Evolutionary conservation across 2,797 vertebrate species (phyloP), one percentile per base, ranked within the genome.

Genomic region (Echiichthys vipera): DNA sequence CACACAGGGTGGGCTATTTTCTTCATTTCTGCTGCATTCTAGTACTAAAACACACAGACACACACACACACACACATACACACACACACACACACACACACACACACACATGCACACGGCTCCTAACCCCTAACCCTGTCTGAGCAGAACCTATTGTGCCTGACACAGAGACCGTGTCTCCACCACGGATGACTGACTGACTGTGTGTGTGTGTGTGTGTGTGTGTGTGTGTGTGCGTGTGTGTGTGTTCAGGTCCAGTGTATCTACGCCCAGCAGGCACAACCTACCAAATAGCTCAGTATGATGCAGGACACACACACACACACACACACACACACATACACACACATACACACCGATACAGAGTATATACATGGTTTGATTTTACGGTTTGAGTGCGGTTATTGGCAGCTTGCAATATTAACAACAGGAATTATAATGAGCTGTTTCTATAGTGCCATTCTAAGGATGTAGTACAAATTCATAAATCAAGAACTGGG

Each of bases 61-160:
- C 71, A 64, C 66, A 81, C 46, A 65, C 74, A 61, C 71, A 57
- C 70, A 77, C 76, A 65, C 71, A 68, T 77, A 78, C 73, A 75
- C 67, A 73, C 73, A 71, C 67, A 74, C 71, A 72, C 67, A 68
- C 66, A 82, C 22, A 71, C 69, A 71, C 61, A 61, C 70, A 50
- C 66, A 58, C 65, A 40, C 67, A 69, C 69, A 50, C 61, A 69
- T 71, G 77, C 77, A 80, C 79, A 67, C 14, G 57, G 61, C 78
- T 71, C 85, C 84, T 89, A 61, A 86, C 84, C 87, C 82, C 70
- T 86, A 84, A 86, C 91, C 83, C 85, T 84, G 83, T 88, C 90
- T 92, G 84, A 87, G 84, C 80, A 66, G 47, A 86, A 80, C 51
- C 87, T 76, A 88, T 93, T 94, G 90, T 93, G 80, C 87, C 69